phyloP scores from a whole-genome alignment of 2,888 invertebrate genomes.

The Trichopria drosophilae region DNA sequence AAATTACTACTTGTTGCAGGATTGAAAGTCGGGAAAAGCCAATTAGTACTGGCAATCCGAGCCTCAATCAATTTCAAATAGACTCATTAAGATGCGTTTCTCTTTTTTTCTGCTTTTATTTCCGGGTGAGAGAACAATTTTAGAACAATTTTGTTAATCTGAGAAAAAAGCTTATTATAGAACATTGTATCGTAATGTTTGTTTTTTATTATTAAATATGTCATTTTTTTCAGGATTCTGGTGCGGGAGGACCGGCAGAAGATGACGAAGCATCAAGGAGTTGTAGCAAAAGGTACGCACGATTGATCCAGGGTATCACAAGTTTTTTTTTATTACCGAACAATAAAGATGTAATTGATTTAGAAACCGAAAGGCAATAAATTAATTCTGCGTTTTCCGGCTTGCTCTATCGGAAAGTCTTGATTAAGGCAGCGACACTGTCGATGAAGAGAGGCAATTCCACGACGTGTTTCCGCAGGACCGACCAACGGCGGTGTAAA shows the following conservation, averaged over 20 bases:
- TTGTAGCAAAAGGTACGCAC: constrained; percentile 59
- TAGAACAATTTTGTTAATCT: no score
- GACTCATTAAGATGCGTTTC: no score
- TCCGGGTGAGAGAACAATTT: no score
- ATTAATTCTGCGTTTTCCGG: no score
- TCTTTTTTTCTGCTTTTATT: no score
- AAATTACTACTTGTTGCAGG: no score
- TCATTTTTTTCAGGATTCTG: constrained; percentile 60
- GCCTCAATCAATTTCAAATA: no score
- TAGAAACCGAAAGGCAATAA: constrained; percentile 20
- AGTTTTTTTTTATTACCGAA: constrained; percentile 6
- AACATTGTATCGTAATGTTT: neutral
- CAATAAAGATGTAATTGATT: neutral
- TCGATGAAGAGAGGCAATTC: constrained; percentile 19
- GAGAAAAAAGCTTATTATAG: constrained; percentile 21
- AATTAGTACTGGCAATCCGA: no score
- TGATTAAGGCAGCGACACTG: constrained; percentile 29
- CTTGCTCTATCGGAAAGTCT: constrained; percentile 46
- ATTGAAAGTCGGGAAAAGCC: no score
- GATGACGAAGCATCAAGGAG: constrained; percentile 62
- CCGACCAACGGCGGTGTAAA: neutral
- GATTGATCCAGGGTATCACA: constrained; percentile 10
- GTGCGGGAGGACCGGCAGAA: constrained; percentile 60
- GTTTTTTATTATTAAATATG: no score
- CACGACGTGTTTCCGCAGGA: constrained; percentile 14